Base-by-base conservation (phyloP, 2,113 vertebrate species). In the Misgurnus mizolepis region DNA sequence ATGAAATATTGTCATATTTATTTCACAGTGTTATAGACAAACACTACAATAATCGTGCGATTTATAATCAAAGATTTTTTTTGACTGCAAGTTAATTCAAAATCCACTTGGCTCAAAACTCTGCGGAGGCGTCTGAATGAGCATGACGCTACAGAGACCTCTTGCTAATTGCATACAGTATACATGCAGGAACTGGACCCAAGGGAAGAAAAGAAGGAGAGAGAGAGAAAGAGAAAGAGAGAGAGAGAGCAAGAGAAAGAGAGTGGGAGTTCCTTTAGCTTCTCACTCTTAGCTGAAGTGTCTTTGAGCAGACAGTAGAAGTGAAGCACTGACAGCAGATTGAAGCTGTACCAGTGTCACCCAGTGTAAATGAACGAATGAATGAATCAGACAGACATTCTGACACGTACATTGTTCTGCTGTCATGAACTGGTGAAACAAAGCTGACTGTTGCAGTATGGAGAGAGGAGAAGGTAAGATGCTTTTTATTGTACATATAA, bases 141-240 rank as follows among this genome's bases (percentile, higher is more conserved):
- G 39, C 84, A 88, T 84, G 62, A 64, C 80, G 34, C 91, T 85
- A 45, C 81, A 86, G 88, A 87, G 81, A 79, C 85, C 86, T 75
- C 81, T 69, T 83, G 80, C 89, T 89, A 87, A 85, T 90, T 89
- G 86, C 75, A 70, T 78, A 84, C 83, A 80, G 10, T 45, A 8
- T 82, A 83, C 74, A 86, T 66, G 62, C 77, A 65, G 41, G 83
- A 80, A 87, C 81, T 85, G 81, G 70, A 86, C 86, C 88, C 87
- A 85, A 43, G 4, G 73, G 80, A 62, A 89, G 75, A 69, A 61
- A 69, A 81, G 79, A 84, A 68, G 76, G 2, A 14, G 82, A 41
- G 34, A 61, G 76, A 7, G 56, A 71, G n/a, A n/a, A n/a, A n/a
- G 89, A 75, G 73, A 22, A 22, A 22, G 22, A 73, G 82, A 39